A percentile compares a stretch with the other conserved stretches of the same genome.
These are phyloP conservation scores for Clepsis dumicolana DNA, from an alignment of 2,888 invertebrate genomes.

Conservation along the genomic window DNA sequence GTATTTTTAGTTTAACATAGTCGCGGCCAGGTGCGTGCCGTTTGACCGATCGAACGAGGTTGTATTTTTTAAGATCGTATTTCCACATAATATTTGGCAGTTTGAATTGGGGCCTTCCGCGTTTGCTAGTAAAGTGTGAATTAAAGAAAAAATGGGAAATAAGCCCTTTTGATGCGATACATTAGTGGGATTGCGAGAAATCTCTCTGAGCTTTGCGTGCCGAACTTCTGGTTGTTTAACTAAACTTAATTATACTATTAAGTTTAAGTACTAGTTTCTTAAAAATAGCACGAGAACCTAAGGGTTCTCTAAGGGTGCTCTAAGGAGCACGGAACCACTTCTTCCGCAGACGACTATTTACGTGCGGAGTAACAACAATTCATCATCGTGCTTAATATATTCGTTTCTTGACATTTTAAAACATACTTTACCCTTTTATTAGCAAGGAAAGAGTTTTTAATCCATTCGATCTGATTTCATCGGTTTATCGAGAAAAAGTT, in stretches of 20 bases:
- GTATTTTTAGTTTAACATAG: background rate
- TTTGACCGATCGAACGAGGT: background rate
- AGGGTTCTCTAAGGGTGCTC: no score
- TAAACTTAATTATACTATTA: background rate
- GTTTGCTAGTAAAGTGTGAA: background rate
- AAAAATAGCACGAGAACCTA: no score
- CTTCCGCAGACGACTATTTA: no score
- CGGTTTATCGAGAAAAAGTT: background rate
- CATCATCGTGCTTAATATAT: no score
- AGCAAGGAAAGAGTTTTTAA: no score
- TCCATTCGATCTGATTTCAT: no score
- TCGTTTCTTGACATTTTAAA: no score
- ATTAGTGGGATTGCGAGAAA: background rate
- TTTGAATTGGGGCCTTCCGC: background rate
- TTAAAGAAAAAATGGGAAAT: background rate
- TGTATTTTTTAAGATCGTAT: background rate
- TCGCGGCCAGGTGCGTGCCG: slow-evolving; percentile 3
- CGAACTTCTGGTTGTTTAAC: background rate
- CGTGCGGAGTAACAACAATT: no score
- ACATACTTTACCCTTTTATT: no score
- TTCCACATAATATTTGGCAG: background rate
- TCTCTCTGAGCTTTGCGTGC: background rate
- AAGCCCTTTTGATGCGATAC: background rate
- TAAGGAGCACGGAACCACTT: background rate
- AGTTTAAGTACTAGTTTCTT: no score